phyloP scores from a whole-genome alignment of 1,140 invertebrate species.

The Drosophila trapezifrons region DNA sequence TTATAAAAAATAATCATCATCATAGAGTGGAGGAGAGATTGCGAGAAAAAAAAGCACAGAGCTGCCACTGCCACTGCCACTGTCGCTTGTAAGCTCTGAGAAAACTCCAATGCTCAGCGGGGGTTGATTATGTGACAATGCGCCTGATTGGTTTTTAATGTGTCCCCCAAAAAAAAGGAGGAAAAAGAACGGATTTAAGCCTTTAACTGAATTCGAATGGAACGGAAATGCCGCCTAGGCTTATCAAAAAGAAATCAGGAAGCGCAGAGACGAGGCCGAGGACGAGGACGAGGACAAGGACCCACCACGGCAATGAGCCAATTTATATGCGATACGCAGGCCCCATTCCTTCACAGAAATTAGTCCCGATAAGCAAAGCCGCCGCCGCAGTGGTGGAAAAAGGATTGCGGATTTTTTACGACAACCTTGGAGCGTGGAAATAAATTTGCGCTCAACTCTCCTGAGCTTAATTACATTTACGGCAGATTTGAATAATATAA shows the following conservation, averaged over 20 bases:
- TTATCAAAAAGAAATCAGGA: conserved; percentile 61
- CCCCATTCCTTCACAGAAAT: conserved; percentile 42
- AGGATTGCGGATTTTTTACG: conserved; percentile 64
- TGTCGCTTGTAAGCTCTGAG: conserved; percentile 8
- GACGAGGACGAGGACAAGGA: conserved; percentile 7
- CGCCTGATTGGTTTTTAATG: conserved; percentile 80
- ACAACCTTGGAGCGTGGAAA: conserved; percentile 52
- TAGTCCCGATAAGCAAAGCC: conserved; percentile 38
- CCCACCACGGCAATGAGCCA: conserved; percentile 72
- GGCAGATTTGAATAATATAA: conserved; percentile 76
- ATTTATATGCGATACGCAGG: conserved; percentile 75
- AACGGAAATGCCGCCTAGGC: conserved; percentile 26
- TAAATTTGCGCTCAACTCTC: conserved; percentile 75
- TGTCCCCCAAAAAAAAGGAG: conserved; percentile 28
- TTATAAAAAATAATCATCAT: conserved; percentile 66
- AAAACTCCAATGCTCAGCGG: conserved; percentile 30
- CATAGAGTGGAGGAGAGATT: conserved; percentile 28
- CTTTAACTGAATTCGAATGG: conserved; percentile 38
- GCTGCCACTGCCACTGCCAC: not conserved
- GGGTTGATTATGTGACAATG: conserved; percentile 76
- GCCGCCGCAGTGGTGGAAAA: conserved; percentile 20
- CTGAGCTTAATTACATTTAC: conserved; percentile 81
- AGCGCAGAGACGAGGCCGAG: conserved; percentile 16
- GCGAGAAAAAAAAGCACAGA: conserved; percentile 16
- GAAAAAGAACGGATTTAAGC: conserved; percentile 33